Percentiles rank a stretch among this genome's conserved stretches.
phyloP scores from a whole-genome alignment of 2,797 vertebrate species.

The Oreonectes daqikongensis region DNA sequence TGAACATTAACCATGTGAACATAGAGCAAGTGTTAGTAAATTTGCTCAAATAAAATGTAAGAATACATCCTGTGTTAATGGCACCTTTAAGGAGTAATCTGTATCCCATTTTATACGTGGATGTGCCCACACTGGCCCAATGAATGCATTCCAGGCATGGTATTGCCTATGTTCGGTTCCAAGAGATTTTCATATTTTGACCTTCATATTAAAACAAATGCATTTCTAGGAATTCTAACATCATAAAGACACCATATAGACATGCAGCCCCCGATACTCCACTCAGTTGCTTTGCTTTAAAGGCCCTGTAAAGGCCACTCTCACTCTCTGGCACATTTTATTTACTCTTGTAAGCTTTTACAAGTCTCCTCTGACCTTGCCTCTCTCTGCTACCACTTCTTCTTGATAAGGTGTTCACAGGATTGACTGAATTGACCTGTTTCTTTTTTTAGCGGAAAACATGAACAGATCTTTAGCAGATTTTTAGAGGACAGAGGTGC shows the following conservation, averaged over 20 bases:
- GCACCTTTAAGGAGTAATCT: neutral
- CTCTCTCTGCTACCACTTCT: slow-evolving; percentile 48
- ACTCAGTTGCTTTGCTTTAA: slow-evolving; percentile 8
- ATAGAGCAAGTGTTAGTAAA: no score
- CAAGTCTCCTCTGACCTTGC: slow-evolving; percentile 58
- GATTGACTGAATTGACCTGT: slow-evolving; percentile 13
- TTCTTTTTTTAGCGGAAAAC: slow-evolving; percentile 15
- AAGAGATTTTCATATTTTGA: neutral
- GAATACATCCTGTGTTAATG: neutral
- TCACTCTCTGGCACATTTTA: slow-evolving; percentile 36
- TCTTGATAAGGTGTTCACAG: slow-evolving; percentile 21
- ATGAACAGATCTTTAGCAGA: neutral
- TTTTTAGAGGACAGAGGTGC: neutral
- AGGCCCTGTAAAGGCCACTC: neutral
- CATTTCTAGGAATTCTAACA: neutral
- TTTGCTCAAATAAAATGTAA: no score
- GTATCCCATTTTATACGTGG: neutral
- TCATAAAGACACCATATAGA: neutral
- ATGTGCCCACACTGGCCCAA: neutral
- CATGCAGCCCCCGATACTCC: neutral
- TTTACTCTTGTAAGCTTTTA: slow-evolving; percentile 57
- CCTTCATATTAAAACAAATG: neutral
- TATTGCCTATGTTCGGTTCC: neutral
- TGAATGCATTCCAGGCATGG: neutral
- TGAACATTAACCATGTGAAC: neutral